Percentiles rank a stretch among this genome's conserved stretches.
Conservation (phyloP, 2,113 vertebrate genomes). For the Gracilinanus agilis region DNA sequence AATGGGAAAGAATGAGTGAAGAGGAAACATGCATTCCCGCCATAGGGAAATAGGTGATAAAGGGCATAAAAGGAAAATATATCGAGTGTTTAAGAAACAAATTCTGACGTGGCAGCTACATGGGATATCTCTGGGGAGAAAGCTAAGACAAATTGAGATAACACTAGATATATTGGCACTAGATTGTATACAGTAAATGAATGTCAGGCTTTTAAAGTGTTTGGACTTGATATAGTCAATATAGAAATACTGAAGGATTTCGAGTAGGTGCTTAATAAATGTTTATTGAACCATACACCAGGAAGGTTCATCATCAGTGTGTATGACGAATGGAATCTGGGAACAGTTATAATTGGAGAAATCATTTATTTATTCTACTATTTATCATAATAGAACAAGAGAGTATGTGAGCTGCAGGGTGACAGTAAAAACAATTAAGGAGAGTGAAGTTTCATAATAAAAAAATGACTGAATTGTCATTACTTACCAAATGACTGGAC, state of each 20-base stretch:
- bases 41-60: not conserved
- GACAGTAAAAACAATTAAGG: not conserved
- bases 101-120: not conserved
- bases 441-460: not conserved
- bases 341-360: not conserved
- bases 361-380: not conserved
- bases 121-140: not conserved
- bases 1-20: not conserved
- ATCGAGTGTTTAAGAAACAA: not conserved
- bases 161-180: no score
- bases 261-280: not conserved
- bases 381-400: not conserved
- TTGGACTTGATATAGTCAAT: no score
- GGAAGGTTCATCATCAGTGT: not conserved
- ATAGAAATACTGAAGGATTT: not conserved
- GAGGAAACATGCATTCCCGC: not conserved
- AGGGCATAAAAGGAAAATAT: not conserved
- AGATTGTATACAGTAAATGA: no score
- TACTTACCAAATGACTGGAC: not conserved
- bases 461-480: not conserved
- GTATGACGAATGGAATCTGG: not conserved
- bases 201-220: no score
- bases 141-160: not conserved
- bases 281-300: not conserved
- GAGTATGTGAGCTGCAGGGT: not conserved